phyloP scores from a whole-genome alignment of 2,888 invertebrate genomes.

The Acleris literana region DNA sequence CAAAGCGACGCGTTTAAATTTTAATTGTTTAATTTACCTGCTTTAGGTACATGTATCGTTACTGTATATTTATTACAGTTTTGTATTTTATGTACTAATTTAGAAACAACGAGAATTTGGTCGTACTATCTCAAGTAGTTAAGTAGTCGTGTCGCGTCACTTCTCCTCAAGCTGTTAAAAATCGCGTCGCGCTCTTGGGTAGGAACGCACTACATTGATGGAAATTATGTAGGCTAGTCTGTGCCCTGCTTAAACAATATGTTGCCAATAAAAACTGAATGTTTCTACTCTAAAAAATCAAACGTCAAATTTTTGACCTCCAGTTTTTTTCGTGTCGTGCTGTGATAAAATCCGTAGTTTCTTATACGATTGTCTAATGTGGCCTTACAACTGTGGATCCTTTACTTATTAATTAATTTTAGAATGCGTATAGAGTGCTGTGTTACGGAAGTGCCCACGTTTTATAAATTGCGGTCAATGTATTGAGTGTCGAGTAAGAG shows the following conservation, averaged over 20 bases:
- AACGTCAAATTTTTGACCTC: constrained; percentile 64
- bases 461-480: constrained; percentile 64
- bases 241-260: constrained; percentile 18
- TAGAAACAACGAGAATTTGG: no score
- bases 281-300: constrained; percentile 38
- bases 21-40: no score
- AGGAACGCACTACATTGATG: no score
- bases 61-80: no score
- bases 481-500: constrained; percentile 72
- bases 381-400: constrained; percentile 61
- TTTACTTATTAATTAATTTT: constrained; percentile 57
- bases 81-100: no score
- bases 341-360: constrained; percentile 60
- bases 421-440: constrained; percentile 75
- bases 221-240: not conserved
- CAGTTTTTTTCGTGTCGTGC: constrained; percentile 64
- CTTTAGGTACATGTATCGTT: no score
- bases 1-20: no score
- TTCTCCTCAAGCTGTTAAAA: no score
- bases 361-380: constrained; percentile 68
- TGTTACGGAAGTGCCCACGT: constrained; percentile 61
- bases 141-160: no score
- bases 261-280: constrained; percentile 39
- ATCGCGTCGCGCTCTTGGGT: no score
- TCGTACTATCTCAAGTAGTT: no score